Evolutionary conservation across 2,797 vertebrate species (phyloP).

Genomic region (Simalia tracyae): DNA sequence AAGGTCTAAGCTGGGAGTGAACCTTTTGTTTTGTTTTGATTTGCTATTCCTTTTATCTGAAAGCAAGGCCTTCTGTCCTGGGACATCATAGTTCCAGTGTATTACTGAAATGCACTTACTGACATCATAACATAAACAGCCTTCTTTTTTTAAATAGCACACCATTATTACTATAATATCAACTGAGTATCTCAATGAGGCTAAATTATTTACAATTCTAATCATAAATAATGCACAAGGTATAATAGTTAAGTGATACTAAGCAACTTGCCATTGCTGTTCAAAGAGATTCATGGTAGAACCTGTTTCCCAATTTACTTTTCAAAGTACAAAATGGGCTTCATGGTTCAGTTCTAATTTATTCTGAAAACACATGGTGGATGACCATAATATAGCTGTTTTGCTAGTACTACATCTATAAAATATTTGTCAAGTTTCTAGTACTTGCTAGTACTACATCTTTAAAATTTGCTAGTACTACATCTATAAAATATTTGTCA

Average conservation of each 20-base stretch:
- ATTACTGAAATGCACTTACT: not conserved
- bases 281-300: not conserved
- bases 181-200: not conserved
- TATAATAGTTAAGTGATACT: not conserved
- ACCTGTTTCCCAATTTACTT: not conserved
- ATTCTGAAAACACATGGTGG: not conserved
- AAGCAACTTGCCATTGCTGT: not conserved
- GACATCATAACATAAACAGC: not conserved
- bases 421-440: no score
- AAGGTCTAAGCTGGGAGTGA: fast-evolving
- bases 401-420: not conserved
- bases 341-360: not conserved
- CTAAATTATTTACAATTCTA: not conserved
- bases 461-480: not conserved
- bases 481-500: not conserved
- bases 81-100: not conserved
- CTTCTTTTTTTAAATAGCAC: not conserved
- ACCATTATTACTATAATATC: not conserved
- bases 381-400: not conserved
- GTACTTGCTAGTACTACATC: not conserved
- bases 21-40: not conserved
- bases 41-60: not conserved
- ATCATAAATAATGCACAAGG: not conserved
- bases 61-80: not conserved
- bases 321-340: not conserved